Evolutionary conservation across 2,797 vertebrate genomes (phyloP).

Genomic region (Ibycter americanus): DNA sequence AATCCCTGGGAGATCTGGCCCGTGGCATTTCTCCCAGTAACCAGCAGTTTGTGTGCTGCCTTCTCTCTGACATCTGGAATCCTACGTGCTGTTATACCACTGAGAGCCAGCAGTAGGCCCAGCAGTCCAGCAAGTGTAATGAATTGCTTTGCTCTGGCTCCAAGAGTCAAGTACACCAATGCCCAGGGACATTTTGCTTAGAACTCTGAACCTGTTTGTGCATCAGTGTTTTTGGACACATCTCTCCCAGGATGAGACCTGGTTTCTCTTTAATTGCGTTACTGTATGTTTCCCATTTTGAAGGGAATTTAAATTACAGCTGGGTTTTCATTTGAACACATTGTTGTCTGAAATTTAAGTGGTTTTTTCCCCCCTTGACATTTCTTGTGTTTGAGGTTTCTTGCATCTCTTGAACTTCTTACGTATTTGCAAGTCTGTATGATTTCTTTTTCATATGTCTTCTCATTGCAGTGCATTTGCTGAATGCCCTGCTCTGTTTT

Average conservation of each 20-base stretch:
- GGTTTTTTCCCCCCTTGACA: constrained; percentile 21
- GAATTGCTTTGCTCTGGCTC: constrained; percentile 70
- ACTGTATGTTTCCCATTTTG: constrained; percentile 62
- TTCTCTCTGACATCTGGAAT: constrained; percentile 44
- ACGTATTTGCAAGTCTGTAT: constrained; percentile 68
- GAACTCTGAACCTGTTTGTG: constrained; percentile 67
- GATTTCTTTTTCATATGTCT: constrained; percentile 67
- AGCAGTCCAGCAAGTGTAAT: constrained; percentile 52
- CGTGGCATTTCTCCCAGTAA: constrained; percentile 1
- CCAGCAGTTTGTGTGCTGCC: constrained; percentile 36
- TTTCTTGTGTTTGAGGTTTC: constrained; percentile 70
- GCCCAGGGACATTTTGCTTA: constrained; percentile 51
- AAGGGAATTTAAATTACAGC: constrained; percentile 60
- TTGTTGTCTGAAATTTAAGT: constrained; percentile 62
- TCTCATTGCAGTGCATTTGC: constrained; percentile 66
- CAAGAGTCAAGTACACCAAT: constrained; percentile 66
- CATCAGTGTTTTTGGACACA: constrained; percentile 53
- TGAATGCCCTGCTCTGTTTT: constrained; percentile 60
- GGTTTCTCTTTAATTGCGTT: constrained; percentile 59
- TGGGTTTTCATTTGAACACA: constrained; percentile 60
- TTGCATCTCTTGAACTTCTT: constrained; percentile 68
- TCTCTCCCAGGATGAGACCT: constrained; percentile 37
- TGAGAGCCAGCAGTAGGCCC: constrained; percentile 36
- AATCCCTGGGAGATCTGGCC: not conserved
- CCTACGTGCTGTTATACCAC: not conserved